These are phyloP conservation scores for Anguilla rostrata DNA, from an alignment of 2,113 vertebrate species.

Conservation along the genomic window DNA sequence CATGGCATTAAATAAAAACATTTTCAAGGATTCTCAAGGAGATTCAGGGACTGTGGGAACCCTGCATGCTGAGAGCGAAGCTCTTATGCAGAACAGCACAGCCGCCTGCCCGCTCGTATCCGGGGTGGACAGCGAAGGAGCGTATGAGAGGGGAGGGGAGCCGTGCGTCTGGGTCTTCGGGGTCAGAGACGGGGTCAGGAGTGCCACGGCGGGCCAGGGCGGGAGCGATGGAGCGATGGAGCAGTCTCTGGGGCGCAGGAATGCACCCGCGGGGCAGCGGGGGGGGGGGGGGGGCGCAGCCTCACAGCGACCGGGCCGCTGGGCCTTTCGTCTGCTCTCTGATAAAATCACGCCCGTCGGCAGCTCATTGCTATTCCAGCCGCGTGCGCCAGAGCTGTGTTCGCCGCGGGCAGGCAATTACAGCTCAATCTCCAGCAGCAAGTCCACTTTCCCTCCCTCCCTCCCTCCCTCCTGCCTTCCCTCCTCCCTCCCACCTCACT, in stretches of 20 bases:
- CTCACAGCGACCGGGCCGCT: not conserved
- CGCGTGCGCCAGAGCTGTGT: conserved; percentile 67
- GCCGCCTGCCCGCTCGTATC: not conserved
- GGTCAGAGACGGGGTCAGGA: not conserved
- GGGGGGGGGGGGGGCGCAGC: not conserved
- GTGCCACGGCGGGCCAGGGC: not conserved
- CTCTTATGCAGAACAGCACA: not conserved
- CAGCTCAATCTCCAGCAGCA: conserved; percentile 67
- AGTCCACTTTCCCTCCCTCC: conserved; percentile 59
- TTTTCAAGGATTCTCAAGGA: too few relatives aligned
- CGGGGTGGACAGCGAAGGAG: not conserved
- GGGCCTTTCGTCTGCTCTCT: not conserved
- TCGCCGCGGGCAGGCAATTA: conserved; percentile 79
- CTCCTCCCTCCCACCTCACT: not conserved
- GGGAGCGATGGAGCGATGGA: not conserved
- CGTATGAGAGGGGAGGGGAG: not conserved
- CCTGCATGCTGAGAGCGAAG: not conserved
- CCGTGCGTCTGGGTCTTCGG: not conserved
- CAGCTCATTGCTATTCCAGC: conserved; percentile 78
- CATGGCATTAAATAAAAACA: too few relatives aligned
- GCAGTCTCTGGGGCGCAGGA: not conserved
- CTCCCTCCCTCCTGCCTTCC: conserved; percentile 31
- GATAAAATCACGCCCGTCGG: conserved; percentile 37
- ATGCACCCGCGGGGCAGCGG: not conserved
- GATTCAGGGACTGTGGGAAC: too few relatives aligned